Conservation (phyloP, 2,888 invertebrate genomes). For the Pachymerium ferrugineum region DNA sequence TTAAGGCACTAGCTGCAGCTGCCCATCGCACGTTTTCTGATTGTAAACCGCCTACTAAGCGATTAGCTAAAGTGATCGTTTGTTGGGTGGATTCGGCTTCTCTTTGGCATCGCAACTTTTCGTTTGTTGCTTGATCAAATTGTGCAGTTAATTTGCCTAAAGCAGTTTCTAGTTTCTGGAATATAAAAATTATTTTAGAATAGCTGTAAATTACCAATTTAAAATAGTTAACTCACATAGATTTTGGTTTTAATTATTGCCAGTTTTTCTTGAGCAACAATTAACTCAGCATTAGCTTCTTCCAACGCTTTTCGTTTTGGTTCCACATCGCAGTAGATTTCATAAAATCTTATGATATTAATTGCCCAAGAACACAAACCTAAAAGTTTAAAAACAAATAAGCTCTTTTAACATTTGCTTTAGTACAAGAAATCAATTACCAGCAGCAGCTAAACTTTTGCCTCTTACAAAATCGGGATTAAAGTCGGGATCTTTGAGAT, state of each 20-base stretch:
- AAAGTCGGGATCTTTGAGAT: constrained; percentile 80
- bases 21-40: constrained; percentile 97
- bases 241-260: constrained; percentile 82
- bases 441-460: constrained; percentile 81
- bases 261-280: constrained; percentile 83
- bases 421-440: too few species aligned
- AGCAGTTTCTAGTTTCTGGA: constrained; percentile 77
- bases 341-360: constrained; percentile 85
- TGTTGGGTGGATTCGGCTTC: constrained; percentile 92
- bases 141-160: constrained; percentile 81
- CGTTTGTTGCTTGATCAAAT: constrained; percentile 80
- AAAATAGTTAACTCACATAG: constrained; percentile 56
- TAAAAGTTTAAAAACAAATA: too few species aligned
- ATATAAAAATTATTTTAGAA: not conserved
- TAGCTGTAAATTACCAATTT: not conserved
- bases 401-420: too few species aligned
- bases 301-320: constrained; percentile 88
- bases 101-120: constrained; percentile 82
- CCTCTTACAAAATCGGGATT: constrained; percentile 75
- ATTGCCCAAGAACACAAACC: constrained; percentile 90
- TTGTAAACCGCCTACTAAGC: constrained; percentile 87
- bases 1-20: constrained; percentile 71
- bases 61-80: constrained; percentile 86
- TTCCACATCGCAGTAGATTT: constrained; percentile 94
- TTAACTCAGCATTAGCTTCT: constrained; percentile 84